A percentile compares a stretch with the other conserved stretches of the same genome.
Evolutionary conservation across 2,797 vertebrate species (phyloP).

Genomic region (Gorsachius magnificus): DNA sequence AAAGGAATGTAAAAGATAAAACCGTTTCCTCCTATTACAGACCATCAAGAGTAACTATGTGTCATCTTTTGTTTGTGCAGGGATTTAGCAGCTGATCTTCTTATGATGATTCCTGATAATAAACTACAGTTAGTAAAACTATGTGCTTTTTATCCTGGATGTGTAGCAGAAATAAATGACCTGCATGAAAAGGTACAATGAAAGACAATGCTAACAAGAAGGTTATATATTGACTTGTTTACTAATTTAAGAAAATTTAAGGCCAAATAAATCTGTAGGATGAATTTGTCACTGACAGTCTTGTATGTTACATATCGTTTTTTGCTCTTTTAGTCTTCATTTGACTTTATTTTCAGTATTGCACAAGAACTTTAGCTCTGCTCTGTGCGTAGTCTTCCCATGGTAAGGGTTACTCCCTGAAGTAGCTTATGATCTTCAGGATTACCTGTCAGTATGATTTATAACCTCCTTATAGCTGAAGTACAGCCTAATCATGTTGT

Average conservation of each 20-base stretch:
- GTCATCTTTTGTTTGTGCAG: slow-evolving; percentile 70
- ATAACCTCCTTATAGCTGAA: neutral
- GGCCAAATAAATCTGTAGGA: neutral
- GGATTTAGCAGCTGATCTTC: slow-evolving; percentile 88
- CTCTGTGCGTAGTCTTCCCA: neutral
- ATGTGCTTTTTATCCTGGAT: slow-evolving; percentile 91
- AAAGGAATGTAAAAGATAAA: neutral
- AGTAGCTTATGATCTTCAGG: neutral
- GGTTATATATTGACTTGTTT: neutral
- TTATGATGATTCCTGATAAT: slow-evolving; percentile 90
- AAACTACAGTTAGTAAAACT: slow-evolving; percentile 86
- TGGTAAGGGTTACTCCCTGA: neutral
- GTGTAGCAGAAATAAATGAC: slow-evolving; percentile 82
- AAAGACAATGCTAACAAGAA: neutral
- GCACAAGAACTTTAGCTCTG: neutral
- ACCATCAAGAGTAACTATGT: neutral
- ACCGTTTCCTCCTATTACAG: neutral
- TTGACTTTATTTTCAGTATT: neutral
- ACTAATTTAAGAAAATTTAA: neutral
- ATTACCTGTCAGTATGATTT: neutral
- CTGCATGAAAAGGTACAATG: slow-evolving; percentile 84
- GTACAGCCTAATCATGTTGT: neutral
- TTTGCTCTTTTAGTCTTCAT: neutral
- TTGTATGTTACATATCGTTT: neutral
- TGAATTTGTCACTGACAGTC: neutral